Evolutionary conservation across 1,140 invertebrate genomes (phyloP).

Genomic region (Drepana arcuata): DNA sequence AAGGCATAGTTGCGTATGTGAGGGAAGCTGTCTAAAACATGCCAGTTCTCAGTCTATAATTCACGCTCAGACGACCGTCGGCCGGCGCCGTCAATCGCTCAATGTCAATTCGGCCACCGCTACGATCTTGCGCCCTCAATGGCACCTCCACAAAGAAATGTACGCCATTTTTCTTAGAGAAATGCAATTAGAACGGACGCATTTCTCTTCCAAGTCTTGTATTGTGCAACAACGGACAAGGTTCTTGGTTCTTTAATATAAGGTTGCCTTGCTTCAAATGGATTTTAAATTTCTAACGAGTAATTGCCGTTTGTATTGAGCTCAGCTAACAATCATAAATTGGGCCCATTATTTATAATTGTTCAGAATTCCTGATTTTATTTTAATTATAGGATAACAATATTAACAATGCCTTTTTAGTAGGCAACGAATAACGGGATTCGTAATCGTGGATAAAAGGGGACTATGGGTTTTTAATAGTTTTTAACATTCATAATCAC

Average conservation of each 20-base stretch:
- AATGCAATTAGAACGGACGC: slow-evolving; percentile 48
- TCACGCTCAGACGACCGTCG: slow-evolving; percentile 23
- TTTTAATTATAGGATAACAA: too few relatives aligned
- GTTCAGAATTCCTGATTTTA: too few relatives aligned
- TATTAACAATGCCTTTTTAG: too few relatives aligned
- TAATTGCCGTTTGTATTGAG: too few relatives aligned
- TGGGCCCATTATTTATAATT: too few relatives aligned
- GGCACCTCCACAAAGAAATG: slow-evolving; percentile 32
- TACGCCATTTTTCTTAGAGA: slow-evolving; percentile 41
- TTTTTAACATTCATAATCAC: too few relatives aligned
- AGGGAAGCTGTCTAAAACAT: slow-evolving; percentile 23
- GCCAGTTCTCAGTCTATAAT: slow-evolving; percentile 22
- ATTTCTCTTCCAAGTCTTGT: slow-evolving; percentile 34
- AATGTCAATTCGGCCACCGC: slow-evolving; percentile 29
- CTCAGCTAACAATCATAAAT: too few relatives aligned
- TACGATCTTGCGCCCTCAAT: slow-evolving; percentile 25
- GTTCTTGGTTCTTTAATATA: slow-evolving; percentile 32
- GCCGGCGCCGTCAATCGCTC: slow-evolving; percentile 31
- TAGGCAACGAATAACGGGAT: too few relatives aligned
- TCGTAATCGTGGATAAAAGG: too few relatives aligned
- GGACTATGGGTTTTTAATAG: too few relatives aligned
- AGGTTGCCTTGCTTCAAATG: slow-evolving; percentile 14
- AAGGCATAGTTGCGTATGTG: slow-evolving; percentile 6
- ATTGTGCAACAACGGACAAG: slow-evolving; percentile 26
- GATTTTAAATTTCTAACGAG: too few relatives aligned